A percentile compares a stretch with the other conserved stretches of the same genome.
phyloP scores from a whole-genome alignment of 1,140 invertebrate genomes.

The Hesperophylax magnus region DNA sequence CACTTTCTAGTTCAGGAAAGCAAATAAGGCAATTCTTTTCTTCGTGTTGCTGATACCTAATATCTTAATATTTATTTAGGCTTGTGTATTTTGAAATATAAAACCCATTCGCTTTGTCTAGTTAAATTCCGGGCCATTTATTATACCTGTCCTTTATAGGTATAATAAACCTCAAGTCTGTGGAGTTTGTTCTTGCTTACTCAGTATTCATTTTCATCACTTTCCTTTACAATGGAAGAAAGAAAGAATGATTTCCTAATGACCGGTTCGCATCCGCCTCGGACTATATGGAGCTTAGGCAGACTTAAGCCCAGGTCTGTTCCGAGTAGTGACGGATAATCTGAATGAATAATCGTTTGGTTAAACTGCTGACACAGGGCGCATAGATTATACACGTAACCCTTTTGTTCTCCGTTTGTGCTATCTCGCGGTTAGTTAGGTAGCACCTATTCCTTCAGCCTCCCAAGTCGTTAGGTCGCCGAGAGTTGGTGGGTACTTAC shows the following conservation, averaged over 20 bases:
- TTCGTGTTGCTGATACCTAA: too few species aligned
- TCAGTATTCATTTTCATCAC: not conserved
- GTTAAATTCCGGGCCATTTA: too few species aligned
- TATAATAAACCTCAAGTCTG: too few species aligned
- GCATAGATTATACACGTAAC: too few species aligned
- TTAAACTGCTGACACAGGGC: not conserved
- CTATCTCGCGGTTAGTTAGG: too few species aligned
- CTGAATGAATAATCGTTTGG: not conserved
- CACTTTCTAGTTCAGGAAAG: too few species aligned
- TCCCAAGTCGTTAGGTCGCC: not conserved
- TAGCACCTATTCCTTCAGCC: not conserved
- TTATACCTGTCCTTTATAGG: too few species aligned
- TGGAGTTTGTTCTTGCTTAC: not conserved
- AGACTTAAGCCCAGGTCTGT: not conserved
- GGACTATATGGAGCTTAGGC: not conserved
- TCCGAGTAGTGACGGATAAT: slow-evolving; percentile 15
- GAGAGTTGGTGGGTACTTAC: too few species aligned
- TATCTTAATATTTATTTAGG: slow-evolving; percentile 9
- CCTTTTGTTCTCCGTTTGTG: too few species aligned
- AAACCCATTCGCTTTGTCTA: too few species aligned
- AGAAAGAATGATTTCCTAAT: not conserved
- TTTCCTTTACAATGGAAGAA: not conserved
- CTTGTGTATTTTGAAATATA: slow-evolving; percentile 2
- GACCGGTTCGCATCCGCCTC: slow-evolving; percentile 8
- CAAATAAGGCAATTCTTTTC: too few species aligned